Conservation (phyloP, 2,113 vertebrate species). For the Athene cunicularia region DNA sequence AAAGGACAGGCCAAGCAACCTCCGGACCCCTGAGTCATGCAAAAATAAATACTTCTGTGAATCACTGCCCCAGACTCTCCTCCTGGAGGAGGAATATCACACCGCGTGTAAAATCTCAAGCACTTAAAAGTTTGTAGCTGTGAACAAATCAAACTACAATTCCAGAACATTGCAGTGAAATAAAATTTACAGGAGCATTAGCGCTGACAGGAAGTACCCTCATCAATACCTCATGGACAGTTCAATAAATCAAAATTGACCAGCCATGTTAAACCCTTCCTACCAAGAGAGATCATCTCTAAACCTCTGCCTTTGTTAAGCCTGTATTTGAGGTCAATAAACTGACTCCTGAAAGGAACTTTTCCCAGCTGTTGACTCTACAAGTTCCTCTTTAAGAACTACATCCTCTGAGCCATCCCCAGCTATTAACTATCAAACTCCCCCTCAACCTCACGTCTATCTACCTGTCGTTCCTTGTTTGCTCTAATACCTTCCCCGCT, state of each 20-base stretch:
- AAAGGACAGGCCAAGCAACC: not conserved
- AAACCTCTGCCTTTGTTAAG: not conserved
- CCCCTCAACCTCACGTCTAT: not conserved
- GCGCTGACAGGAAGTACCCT: not conserved
- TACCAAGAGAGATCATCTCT: not conserved
- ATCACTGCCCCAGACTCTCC: not conserved
- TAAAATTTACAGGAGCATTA: not conserved
- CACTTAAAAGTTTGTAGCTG: not conserved
- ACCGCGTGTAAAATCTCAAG: not conserved
- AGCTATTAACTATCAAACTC: not conserved
- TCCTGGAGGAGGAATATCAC: not conserved
- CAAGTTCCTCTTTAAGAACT: not conserved
- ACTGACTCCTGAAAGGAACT: not conserved
- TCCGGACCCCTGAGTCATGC: not conserved
- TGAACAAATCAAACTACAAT: not conserved
- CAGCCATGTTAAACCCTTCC: not conserved
- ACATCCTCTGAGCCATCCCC: not conserved
- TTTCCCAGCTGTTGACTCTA: not conserved
- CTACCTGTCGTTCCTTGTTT: rapidly evolving
- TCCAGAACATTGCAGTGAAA: rapidly evolving
- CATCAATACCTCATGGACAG: not conserved
- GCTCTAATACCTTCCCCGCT: not conserved
- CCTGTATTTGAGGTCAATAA: not conserved
- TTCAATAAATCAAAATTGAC: not conserved
- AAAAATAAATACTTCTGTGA: not conserved